Conservation (phyloP, 2,888 invertebrate genomes). For the Zonitis immaculata region DNA sequence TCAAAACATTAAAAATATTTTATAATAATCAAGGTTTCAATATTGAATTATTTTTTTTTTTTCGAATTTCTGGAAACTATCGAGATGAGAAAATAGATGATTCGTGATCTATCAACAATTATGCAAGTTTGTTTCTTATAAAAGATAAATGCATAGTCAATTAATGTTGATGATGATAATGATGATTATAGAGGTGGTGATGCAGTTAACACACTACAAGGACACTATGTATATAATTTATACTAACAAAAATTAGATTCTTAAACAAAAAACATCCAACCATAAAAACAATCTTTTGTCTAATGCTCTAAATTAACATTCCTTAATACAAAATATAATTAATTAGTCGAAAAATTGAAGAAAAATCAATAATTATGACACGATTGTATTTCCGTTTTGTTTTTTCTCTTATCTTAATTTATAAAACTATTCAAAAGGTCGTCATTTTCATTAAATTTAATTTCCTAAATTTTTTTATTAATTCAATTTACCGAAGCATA, state of each 20-base stretch:
- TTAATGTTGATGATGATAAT: not conserved
- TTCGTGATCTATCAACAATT: not conserved
- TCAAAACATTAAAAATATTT: no score
- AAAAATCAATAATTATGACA: not conserved
- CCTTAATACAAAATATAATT: not conserved
- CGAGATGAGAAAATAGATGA: not conserved
- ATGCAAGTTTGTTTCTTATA: not conserved
- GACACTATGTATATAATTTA: not conserved
- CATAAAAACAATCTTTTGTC: no score
- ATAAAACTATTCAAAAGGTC: not conserved
- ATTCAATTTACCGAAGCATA: no score
- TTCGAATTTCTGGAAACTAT: conserved; percentile 1
- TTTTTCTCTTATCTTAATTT: no score
- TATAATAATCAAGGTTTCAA: not conserved
- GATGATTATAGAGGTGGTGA: not conserved
- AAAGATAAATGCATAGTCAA: not conserved
- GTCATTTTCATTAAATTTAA: not conserved
- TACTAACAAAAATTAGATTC: not conserved
- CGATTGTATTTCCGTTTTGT: not conserved
- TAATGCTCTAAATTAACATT: not conserved
- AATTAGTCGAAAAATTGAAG: not conserved
- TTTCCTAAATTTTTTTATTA: no score
- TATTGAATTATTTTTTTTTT: not conserved
- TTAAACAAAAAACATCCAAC: no score
- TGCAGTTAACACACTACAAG: not conserved